Conservation (phyloP, 2,797 vertebrate species). For the Cuculus canorus region DNA sequence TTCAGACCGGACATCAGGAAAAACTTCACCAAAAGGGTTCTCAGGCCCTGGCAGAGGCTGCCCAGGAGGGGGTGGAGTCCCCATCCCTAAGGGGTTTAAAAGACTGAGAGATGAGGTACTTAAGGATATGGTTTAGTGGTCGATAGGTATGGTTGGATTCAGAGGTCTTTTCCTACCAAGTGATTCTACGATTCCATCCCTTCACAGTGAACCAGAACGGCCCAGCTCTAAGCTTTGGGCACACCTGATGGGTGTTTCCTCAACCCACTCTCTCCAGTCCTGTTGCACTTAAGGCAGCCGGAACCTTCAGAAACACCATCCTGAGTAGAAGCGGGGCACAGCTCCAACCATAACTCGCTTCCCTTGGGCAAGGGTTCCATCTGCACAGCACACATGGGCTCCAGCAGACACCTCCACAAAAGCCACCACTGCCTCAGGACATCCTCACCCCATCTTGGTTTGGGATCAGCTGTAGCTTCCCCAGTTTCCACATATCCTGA, state of each 20-base stretch:
- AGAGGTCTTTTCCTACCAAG: too few relatives aligned
- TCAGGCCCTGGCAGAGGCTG: too few relatives aligned
- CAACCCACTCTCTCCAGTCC: not conserved
- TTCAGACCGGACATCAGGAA: too few relatives aligned
- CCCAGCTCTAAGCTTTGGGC: rapidly evolving
- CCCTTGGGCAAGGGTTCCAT: rapidly evolving
- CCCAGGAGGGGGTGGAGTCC: too few relatives aligned
- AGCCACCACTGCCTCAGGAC: not conserved
- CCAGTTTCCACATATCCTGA: not conserved
- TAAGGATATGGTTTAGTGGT: too few relatives aligned
- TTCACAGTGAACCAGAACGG: rapidly evolving
- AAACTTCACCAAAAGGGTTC: too few relatives aligned
- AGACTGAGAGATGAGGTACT: too few relatives aligned
- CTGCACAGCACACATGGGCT: too few relatives aligned
- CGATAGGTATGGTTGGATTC: too few relatives aligned
- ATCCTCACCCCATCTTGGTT: rapidly evolving
- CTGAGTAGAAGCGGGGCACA: rapidly evolving
- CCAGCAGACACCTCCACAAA: not conserved
- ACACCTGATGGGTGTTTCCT: rapidly evolving
- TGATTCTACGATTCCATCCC: too few relatives aligned
- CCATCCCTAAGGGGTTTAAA: too few relatives aligned
- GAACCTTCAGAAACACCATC: rapidly evolving
- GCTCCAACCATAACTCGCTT: rapidly evolving
- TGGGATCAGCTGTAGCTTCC: rapidly evolving
- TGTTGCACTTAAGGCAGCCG: rapidly evolving